Percentiles rank a stretch among this genome's conserved stretches.
Conservation (phyloP, 2,113 vertebrate species). For the Pterocles burchelli region DNA sequence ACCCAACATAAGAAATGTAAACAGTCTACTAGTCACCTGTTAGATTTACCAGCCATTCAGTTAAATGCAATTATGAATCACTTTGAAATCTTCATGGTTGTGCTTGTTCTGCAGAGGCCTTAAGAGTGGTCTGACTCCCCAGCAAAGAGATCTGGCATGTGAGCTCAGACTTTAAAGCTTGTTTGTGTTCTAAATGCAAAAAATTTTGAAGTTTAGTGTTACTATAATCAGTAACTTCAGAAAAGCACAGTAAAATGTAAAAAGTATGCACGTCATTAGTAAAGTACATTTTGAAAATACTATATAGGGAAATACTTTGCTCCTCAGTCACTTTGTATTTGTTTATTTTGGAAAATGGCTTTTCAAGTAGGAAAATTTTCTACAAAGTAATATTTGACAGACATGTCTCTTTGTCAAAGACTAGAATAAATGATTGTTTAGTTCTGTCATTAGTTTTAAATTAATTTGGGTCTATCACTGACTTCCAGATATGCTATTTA, state of each 20-base stretch:
- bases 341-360: neutral
- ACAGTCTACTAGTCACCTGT: neutral
- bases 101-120: neutral
- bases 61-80: neutral
- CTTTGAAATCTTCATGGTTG: neutral
- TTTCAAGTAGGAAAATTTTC: conserved; percentile 1
- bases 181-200: neutral
- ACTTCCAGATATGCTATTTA: neutral
- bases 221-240: neutral
- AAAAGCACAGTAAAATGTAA: neutral
- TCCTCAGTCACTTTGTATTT: neutral
- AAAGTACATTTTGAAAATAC: neutral
- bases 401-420: neutral
- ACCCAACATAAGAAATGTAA: neutral
- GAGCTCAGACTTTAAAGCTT: neutral
- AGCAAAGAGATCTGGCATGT: neutral
- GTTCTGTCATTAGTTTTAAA: neutral
- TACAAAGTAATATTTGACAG: neutral
- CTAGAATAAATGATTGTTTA: neutral
- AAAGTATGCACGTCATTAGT: neutral
- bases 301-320: neutral
- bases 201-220: neutral
- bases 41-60: neutral
- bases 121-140: neutral
- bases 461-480: neutral